These are phyloP conservation scores for Campylomormyrus tamandua DNA, from an alignment of 2,113 vertebrate genomes.

Conservation along the genomic window DNA sequence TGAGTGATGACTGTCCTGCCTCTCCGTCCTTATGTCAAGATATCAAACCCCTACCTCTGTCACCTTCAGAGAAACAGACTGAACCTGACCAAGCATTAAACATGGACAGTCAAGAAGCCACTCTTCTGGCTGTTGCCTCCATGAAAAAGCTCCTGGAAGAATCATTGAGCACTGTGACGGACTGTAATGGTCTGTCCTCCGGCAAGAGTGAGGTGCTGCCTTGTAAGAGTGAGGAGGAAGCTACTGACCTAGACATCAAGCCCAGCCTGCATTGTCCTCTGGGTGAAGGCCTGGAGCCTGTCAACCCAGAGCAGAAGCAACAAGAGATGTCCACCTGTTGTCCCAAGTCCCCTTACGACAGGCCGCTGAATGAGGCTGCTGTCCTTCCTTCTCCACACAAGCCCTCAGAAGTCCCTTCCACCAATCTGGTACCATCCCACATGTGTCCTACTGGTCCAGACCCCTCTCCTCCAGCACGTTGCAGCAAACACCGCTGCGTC, in stretches of 20 bases:
- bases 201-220: slow-evolving; percentile 30
- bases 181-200: slow-evolving; percentile 26
- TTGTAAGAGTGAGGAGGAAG: slow-evolving; percentile 30
- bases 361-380: slow-evolving; percentile 8
- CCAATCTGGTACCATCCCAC: slow-evolving; percentile 15
- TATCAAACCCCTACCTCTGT: slow-evolving; percentile 33
- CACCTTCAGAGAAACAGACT: slow-evolving; percentile 29
- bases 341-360: slow-evolving; percentile 35
- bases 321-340: slow-evolving; percentile 25
- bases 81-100: slow-evolving; percentile 41
- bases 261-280: slow-evolving; percentile 30
- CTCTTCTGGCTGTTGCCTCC: slow-evolving; percentile 61
- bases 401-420: neutral
- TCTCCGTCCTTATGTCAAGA: slow-evolving; percentile 42
- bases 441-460: slow-evolving; percentile 11
- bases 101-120: slow-evolving; percentile 54
- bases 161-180: slow-evolving; percentile 51
- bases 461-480: neutral
- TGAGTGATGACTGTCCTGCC: slow-evolving; percentile 36
- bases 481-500: neutral
- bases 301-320: neutral
- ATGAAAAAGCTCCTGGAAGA: slow-evolving; percentile 67
- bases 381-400: neutral
- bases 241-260: slow-evolving; percentile 26
- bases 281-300: slow-evolving; percentile 10